Conservation (phyloP, 2,113 vertebrate genomes). For the Podiceps cristatus region DNA sequence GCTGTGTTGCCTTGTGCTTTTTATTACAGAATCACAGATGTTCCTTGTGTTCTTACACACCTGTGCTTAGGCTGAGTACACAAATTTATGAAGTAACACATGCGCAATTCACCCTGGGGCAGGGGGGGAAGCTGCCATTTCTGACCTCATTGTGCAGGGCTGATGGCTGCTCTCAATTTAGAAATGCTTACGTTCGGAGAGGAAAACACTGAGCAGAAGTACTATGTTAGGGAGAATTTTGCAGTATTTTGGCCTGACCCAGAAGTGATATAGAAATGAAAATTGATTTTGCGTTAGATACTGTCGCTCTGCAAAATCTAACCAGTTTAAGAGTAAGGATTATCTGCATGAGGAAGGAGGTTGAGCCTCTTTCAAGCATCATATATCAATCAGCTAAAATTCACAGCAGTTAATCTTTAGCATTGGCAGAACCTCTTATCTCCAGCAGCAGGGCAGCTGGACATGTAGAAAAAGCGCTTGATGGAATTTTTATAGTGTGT, state of each 20-base stretch:
- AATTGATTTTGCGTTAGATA: background rate
- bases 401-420: slow-evolving; percentile 26
- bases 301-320: background rate
- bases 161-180: background rate
- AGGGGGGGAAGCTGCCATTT: background rate
- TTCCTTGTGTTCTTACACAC: background rate
- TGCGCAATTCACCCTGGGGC: background rate
- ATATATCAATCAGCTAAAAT: slow-evolving; percentile 34
- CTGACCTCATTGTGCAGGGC: background rate
- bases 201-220: background rate
- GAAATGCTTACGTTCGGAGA: background rate
- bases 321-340: background rate
- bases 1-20: background rate
- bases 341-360: background rate
- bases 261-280: background rate
- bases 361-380: slow-evolving; percentile 21
- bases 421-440: slow-evolving; percentile 20
- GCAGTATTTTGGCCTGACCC: background rate
- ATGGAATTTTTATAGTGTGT: background rate
- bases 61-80: background rate
- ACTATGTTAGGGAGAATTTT: background rate
- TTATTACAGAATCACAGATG: background rate
- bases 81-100: background rate
- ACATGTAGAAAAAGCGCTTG: slow-evolving; percentile 12
- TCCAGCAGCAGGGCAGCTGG: background rate